Base-by-base conservation (phyloP, 2,888 invertebrate genomes). In the Incurvaria masculella region DNA sequence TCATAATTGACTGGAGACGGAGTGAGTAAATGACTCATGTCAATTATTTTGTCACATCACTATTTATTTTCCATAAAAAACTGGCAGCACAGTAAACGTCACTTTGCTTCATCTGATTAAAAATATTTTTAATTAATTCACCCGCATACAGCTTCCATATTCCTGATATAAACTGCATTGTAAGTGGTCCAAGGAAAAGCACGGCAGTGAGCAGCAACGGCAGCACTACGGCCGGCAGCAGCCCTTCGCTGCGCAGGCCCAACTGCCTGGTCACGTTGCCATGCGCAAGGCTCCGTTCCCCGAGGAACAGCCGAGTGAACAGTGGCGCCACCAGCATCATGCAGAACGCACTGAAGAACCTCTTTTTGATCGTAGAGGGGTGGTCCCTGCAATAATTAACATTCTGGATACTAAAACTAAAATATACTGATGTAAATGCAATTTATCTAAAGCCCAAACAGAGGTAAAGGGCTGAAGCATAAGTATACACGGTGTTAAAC, bases 341-440 rank as follows among this genome's bases (percentile, higher is more conserved):
- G 53, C 89, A 74, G 55, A 85, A 84, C 10, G 92, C 93, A 69
- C 95, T 94, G 56, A 91, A 81, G 66, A 95, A 95, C 62, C 95
- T 83, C 63, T 85, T 85, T 66, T 92, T 94, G 56, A 96, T 91
- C 4, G 90, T 92, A 8, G 87, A 82, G 14, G 95, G 94, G 70
- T 96, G 93, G 64, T 94, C 89, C 62, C 96, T 92, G 72, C 55
- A n/a, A n/a, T n/a, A n/a, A n/a, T n/a, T n/a, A n/a, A n/a, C n/a
- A n/a, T n/a, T n/a, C n/a, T n/a, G n/a, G n/a, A n/a, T n/a, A n/a
- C n/a, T n/a, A n/a, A n/a, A n/a, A n/a, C n/a, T n/a, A n/a, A n/a
- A n/a, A n/a, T n/a, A n/a, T n/a, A n/a, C n/a, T n/a, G n/a, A n/a
- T n/a, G n/a, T n/a, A n/a, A n/a, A n/a, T n/a, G n/a, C n/a, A n/a